Base-by-base conservation (phyloP, 1,140 invertebrate species). In the Aporrectodea caliginosa region DNA sequence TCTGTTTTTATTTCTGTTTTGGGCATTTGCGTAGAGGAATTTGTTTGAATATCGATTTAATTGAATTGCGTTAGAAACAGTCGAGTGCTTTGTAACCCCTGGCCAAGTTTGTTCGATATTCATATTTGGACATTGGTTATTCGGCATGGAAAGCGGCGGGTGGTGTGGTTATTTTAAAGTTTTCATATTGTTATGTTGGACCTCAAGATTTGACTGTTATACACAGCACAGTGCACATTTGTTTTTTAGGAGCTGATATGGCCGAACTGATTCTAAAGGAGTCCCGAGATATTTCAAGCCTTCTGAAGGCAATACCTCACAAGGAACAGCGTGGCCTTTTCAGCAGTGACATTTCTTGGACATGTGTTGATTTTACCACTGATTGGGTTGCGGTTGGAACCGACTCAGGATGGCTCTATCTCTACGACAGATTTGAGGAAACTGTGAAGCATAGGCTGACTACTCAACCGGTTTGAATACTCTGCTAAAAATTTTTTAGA, bases 311-410 rank as follows among this genome's bases (percentile, higher is more conserved):
- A 83, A 93, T 97, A 84, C 94, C 95, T 34, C 88, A 91, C 12
- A 92, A 92, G 85, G 91, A 92, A 71, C 93, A 94, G 86, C 92
- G 90, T 84, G 94, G 94, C 0, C 85, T 96, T 82, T 93, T 94
- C 88, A 92, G 91, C 75, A 91, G 92, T 85, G 93, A 94, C 86
- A 89, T 96, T 29, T 92, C 91, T 84, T 90, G 96, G 69, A 95
- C 94, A 12, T 95, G 94, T 85, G 90, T 96, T n/a, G 93, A 94
- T 89, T 92, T 91, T 22, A 89, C 93, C 30, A 89, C 91, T 16
- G 92, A 94, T 82, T 95, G 93, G 86, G 91, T 97, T 79, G 94
- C 92, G 1, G 86, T 97, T 43, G 95, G 94, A 0, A 94, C 93
- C 12, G 95, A 95, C 89, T 90, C 93, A 35, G 95, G 95, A 0